Conservation (phyloP, 2,888 invertebrate genomes). For the Heliconius cydno region DNA sequence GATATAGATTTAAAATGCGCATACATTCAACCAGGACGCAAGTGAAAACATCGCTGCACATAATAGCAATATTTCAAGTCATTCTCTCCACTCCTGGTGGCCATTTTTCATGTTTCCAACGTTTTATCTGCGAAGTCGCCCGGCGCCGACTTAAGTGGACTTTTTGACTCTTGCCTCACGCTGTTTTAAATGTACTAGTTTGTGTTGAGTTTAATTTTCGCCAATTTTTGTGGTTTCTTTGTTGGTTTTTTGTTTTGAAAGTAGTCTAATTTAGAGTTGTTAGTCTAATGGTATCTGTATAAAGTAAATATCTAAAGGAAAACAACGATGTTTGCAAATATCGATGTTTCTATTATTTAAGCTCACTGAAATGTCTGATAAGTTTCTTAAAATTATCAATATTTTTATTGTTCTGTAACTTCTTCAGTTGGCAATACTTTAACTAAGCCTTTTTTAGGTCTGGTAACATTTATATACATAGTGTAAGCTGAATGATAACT, state of each 20-base stretch:
- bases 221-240: slow-evolving; percentile 28
- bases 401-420: no score
- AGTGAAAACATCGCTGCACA: slow-evolving; percentile 46
- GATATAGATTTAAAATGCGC: slow-evolving; percentile 34
- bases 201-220: slow-evolving; percentile 52
- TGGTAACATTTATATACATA: background rate
- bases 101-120: slow-evolving; percentile 72
- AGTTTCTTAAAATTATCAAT: no score
- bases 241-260: background rate
- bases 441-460: background rate
- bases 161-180: slow-evolving; percentile 66
- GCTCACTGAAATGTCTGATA: no score
- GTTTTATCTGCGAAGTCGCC: slow-evolving; percentile 69
- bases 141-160: slow-evolving; percentile 71
- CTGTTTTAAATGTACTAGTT: slow-evolving; percentile 58
- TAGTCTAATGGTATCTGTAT: background rate
- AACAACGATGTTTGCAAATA: background rate
- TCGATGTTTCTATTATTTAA: background rate
- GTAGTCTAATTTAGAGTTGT: background rate
- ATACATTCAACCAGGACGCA: slow-evolving; percentile 34
- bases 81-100: slow-evolving; percentile 60
- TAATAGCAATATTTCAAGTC: slow-evolving; percentile 65
- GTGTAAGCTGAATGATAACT: background rate
- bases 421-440: no score
- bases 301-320: background rate